phyloP scores from a whole-genome alignment of 2,113 vertebrate species.

The Podarcis muralis region DNA sequence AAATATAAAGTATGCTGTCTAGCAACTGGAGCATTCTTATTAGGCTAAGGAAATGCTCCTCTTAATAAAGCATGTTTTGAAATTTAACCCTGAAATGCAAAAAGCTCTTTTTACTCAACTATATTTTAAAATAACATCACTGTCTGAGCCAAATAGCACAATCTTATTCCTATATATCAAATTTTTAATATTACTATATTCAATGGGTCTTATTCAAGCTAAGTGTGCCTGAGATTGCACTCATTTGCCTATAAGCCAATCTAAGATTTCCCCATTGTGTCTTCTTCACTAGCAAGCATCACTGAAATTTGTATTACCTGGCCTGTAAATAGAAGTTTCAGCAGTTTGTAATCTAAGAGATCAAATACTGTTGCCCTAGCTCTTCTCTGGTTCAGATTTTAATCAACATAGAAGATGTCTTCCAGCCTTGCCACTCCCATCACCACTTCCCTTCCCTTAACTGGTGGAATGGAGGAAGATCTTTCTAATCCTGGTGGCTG shows the following conservation, averaged over 20 bases:
- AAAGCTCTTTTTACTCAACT: not conserved
- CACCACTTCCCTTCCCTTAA: not conserved
- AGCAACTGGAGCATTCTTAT: not conserved
- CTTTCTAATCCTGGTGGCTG: not conserved
- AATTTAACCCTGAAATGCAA: not conserved
- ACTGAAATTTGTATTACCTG: not conserved
- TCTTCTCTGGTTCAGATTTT: not conserved
- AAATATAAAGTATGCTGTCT: not conserved
- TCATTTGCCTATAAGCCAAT: not conserved
- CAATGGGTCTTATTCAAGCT: not conserved
- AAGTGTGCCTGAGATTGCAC: not conserved
- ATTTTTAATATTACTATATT: not conserved
- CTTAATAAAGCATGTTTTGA: not conserved
- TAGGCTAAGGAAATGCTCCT: not conserved
- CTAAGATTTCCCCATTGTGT: not conserved
- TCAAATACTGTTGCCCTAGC: not conserved
- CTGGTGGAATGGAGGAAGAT: not conserved
- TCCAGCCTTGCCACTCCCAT: not conserved
- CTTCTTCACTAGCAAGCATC: not conserved
- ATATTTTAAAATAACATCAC: not conserved
- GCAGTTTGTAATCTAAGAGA: not conserved
- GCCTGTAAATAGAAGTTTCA: not conserved
- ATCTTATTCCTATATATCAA: not conserved
- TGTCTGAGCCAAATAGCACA: not conserved
- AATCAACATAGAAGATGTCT: not conserved